Base-by-base conservation (phyloP, 2,797 vertebrate genomes). In the Dromococcyx pavoninus region DNA sequence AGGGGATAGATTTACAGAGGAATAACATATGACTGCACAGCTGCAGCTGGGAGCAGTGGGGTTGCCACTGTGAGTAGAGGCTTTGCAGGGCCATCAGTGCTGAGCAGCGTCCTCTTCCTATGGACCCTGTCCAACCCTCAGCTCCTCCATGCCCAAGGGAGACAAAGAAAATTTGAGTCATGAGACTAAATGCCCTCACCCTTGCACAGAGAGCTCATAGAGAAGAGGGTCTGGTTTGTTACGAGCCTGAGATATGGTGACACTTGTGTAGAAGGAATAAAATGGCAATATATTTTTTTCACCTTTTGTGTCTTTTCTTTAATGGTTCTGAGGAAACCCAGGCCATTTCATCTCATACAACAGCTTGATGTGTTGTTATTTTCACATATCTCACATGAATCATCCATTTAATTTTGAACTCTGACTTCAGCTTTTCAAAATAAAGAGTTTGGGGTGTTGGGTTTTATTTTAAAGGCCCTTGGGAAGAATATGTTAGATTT, bases 401-500 rank as follows among this genome's bases (percentile, higher is more conserved):
- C 96, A 97, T 67, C 70, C 85, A 66, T 91, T 95, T 96, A 95
- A 97, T 97, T 95, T 95, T 95, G 96, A 94, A 96, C 91, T 94
- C 87, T 92, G 88, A 77, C 58, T 94, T 93, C 51, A 95, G 93
- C 86, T 93, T 97, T 97, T 94, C 84, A 96, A 95, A 97, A 95
- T 95, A 95, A 94, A 95, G 90, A 79, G 61, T 91, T 96, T 93
- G 74, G 84, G 69, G 61, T 76, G 73, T 30, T 1, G 71, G 28
- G 1, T n/a, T 85, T 94, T 95, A 95, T 96, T 58, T n/a, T n/a
- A n/a, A 89, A 93, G 70, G 60, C 96, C 96, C 97, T 43, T 89
- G 97, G 96, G 97, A 97, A 94, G 88, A 96, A 96, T 96, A 95
- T 82, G 93, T 97, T 97, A 95, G 83, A 87, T 95, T 96, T 96